Conservation (phyloP, 2,888 invertebrate species). For the Aromia moschata region DNA sequence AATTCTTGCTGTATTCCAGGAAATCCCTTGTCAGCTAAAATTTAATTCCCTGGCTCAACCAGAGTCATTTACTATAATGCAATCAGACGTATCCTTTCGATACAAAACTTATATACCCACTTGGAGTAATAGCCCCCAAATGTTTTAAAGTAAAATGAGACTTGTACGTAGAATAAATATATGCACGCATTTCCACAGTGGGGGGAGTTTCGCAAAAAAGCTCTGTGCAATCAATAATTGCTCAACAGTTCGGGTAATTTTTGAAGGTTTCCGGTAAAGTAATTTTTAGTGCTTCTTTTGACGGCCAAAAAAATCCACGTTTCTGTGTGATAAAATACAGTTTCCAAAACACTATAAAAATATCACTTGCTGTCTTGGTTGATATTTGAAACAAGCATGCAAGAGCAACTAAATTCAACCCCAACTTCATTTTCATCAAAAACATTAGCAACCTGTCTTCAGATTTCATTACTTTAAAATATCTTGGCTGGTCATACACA, state of each 20-base stretch:
- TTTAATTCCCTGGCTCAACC: background rate
- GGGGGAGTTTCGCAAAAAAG: conserved; percentile 3
- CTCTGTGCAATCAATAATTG: conserved; percentile 26
- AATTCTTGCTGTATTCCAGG: background rate
- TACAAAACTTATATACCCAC: conserved; percentile 6
- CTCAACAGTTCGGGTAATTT: conserved; percentile 23
- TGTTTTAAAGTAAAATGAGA: background rate
- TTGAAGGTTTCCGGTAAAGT: conserved; percentile 6
- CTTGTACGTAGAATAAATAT: background rate
- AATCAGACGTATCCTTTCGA: conserved; percentile 1
- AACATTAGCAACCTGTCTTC: background rate
- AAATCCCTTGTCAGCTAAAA: conserved; percentile 4
- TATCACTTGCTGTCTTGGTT: background rate
- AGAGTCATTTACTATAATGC: background rate
- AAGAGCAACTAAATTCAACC: background rate
- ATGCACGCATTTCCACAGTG: background rate
- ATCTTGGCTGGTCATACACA: background rate
- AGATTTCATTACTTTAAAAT: background rate
- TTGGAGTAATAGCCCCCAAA: background rate
- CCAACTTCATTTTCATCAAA: conserved; percentile 9
- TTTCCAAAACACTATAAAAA: conserved; percentile 4
- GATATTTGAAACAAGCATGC: background rate
- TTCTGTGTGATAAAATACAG: conserved; percentile 3
- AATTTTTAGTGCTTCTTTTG: background rate
- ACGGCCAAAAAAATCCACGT: background rate